These are phyloP conservation scores for Sylvietta virens DNA, from an alignment of 2,113 vertebrate species.

Conservation along the genomic window DNA sequence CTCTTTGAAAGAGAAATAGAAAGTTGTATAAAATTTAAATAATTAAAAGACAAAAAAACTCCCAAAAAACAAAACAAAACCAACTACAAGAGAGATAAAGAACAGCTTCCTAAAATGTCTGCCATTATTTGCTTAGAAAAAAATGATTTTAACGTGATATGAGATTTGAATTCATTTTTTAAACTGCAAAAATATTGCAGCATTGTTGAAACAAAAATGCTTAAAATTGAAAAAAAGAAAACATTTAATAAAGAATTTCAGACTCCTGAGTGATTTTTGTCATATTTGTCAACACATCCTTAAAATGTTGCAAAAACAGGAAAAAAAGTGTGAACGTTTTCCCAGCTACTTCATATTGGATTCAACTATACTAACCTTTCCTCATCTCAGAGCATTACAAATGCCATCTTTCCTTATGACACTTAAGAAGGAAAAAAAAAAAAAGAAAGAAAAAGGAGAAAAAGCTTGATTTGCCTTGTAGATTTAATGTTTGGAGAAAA, in stretches of 20 bases:
- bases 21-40: neutral
- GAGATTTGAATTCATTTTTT: neutral
- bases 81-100: neutral
- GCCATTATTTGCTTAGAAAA: neutral
- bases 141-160: neutral
- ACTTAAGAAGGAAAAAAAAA: neutral
- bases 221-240: slow-evolving; percentile 6
- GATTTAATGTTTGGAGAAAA: neutral
- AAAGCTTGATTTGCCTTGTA: neutral
- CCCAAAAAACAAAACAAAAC: too few species aligned
- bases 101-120: neutral
- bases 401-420: neutral
- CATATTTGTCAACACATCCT: slow-evolving; percentile 46
- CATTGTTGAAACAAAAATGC: neutral
- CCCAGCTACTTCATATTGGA: neutral
- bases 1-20: neutral
- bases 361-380: slow-evolving; percentile 12
- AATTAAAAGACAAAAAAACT: neutral
- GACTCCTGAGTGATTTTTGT: slow-evolving; percentile 26
- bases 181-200: neutral
- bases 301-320: slow-evolving; percentile 4
- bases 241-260: slow-evolving; percentile 36
- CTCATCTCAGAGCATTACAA: neutral
- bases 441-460: too few species aligned
- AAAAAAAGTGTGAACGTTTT: slow-evolving; percentile 18